Evolutionary conservation across 2,888 invertebrate species (phyloP), one percentile per base, ranked within the genome.

Genomic region (Sinelater perroti): DNA sequence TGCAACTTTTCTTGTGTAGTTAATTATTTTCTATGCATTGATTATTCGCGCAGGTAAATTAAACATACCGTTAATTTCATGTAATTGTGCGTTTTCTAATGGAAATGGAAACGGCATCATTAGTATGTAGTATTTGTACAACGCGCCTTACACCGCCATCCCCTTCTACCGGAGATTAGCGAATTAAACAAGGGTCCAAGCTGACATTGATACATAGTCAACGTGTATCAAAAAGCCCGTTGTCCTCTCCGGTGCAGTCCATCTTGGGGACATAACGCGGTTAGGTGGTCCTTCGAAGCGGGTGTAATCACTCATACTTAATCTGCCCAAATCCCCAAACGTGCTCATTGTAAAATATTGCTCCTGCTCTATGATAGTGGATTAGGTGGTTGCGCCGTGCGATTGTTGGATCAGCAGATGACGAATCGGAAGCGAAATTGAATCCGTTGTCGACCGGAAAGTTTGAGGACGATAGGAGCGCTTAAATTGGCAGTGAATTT

Each of bases 201-300:
- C 5, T 8, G 44, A 44, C 44, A 16, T 44, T 44, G 44, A 44
- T 44, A 30, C 30, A 44, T 44, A 30, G 44, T 17, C 26, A 28
- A 11, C 16, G 16, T 44, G 26, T 44, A 30, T 44, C 44, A 44
- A 17, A 10, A 40, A 28, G 44, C 26, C 30, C 30, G 30, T 5
- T 30, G 44, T 17, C 44, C 17, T 44, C 30, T 18, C 44, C 18
- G 6, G 16, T 2, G 44, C 24, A 44, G 17, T 44, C 16, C 30
- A 44, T 44, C 44, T 14, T 44, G 28, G 17, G 44, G 13, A 18
- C 16, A 24, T 44, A 44, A 44, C 30, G 13, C 30, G 28, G 14
- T 28, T 44, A 28, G 13, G 30, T 3, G 17, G 14, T 44, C 13
- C 30, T 16, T 44, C 14, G 14, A 7, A 44, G 13, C 24, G 17